Base-by-base conservation (phyloP, 2,888 invertebrate genomes). In the Pyralis farinalis region DNA sequence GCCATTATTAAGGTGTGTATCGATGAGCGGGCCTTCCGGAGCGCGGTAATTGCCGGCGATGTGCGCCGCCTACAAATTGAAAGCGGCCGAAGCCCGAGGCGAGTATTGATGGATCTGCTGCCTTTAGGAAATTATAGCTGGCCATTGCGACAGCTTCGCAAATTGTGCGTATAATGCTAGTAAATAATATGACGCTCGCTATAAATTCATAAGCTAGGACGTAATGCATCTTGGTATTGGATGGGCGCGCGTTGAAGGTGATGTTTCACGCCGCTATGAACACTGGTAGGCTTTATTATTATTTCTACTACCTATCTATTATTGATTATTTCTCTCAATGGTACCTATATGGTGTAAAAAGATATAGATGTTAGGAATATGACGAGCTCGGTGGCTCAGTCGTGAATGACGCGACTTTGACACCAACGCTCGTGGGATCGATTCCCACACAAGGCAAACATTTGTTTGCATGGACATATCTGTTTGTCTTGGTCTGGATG, bases 111-210 rank as follows among this genome's bases (percentile, higher is more conserved):
- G 87, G 87, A 88, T 88, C 75, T 81, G 73, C 85, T 79, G 85
- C 87, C 87, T 86, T 85, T 75, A 76, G 68, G 67, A 85, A 87
- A 87, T 88, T 88, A 86, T 84, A 86, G 81, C 74, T 61, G 71
- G 76, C 76, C 73, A 79, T 84, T 83, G 86, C 85, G 87, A 88
- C 87, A 87, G 85, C 86, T 84, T 78, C 83, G 87, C 86, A 84
- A 88, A 87, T 85, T 86, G 85, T 87, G 83, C 86, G 79, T 82
- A 85, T 86, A 87, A 87, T 86, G 78, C 87, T 84, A 84, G 86
- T 83, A 82, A 85, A 87, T 86, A 86, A 84, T 84, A 83, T 67
- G 54, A 64, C 66, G 58, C 66, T 70, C 73, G 74, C 76, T 79
- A 82, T 82, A 80, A 82, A 85, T 81, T 83, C 77, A 73, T 75